Percentiles rank a stretch among this genome's conserved stretches.
Conservation (phyloP, 64 coral and sea anemone genomes). For the Dendronephthya gigantea region DNA sequence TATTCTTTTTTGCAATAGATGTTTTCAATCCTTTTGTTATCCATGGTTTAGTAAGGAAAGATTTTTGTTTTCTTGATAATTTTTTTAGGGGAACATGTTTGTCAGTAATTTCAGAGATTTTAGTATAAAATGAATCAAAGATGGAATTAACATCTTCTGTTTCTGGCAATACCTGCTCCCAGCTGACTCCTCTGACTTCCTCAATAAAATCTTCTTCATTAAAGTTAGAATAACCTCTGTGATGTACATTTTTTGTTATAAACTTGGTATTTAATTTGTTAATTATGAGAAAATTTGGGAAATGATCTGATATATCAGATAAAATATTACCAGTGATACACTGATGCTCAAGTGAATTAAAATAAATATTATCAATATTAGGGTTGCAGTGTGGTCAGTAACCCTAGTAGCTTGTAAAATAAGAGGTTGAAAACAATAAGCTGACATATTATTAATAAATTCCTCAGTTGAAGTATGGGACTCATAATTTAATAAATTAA, state of each 20-base stretch:
- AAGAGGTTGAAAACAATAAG: neutral
- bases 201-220: neutral
- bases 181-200: neutral
- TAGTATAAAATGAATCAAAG: too few species aligned
- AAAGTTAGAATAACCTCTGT: neutral
- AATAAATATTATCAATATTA: constrained; percentile 15
- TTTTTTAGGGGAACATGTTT: neutral
- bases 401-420: neutral
- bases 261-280: neutral
- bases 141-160: too few species aligned
- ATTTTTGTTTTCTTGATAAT: neutral
- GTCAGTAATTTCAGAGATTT: too few species aligned
- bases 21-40: neutral
- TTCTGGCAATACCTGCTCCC: neutral
- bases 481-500: constrained; percentile 34
- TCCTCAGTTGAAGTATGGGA: neutral
- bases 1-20: neutral
- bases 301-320: neutral
- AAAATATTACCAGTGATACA: neutral
- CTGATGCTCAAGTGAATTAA: neutral
- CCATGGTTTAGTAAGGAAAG: neutral
- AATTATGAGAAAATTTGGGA: constrained; percentile 2
- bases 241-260: neutral
- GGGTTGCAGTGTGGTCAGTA: neutral
- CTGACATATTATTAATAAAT: neutral